phyloP scores from a whole-genome alignment of 2,888 invertebrate species.

The Amiota mariae region DNA sequence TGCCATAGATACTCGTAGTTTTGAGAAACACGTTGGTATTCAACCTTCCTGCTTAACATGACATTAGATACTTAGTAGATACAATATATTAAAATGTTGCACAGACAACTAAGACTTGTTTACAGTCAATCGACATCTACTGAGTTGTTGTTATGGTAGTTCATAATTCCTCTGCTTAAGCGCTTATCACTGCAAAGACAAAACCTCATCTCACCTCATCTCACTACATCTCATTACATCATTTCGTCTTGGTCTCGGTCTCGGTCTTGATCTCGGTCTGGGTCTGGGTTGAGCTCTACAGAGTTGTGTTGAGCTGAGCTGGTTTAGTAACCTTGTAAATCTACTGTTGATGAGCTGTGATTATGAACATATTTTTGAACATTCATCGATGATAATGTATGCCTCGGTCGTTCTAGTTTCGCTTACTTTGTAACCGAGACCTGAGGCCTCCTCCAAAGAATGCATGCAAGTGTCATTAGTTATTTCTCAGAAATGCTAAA shows the following conservation, averaged over 20 bases:
- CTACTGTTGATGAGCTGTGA: slow-evolving; percentile 64
- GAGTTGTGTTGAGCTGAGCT: neutral
- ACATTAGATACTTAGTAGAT: too few species aligned
- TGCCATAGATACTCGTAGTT: slow-evolving; percentile 15
- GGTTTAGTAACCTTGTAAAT: slow-evolving; percentile 54
- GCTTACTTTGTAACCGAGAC: neutral
- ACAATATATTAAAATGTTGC: neutral
- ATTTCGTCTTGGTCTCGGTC: neutral
- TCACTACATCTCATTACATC: neutral
- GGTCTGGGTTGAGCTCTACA: neutral
- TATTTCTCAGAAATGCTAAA: slow-evolving; percentile 59
- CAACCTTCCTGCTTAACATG: neutral
- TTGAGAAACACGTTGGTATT: neutral
- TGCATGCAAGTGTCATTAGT: slow-evolving; percentile 59
- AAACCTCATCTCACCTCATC: neutral
- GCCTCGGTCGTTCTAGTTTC: slow-evolving; percentile 1
- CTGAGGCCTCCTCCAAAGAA: neutral
- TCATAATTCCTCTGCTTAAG: neutral
- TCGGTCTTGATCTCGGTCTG: too few species aligned
- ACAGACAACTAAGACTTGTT: slow-evolving; percentile 7
- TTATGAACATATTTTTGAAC: slow-evolving; percentile 61
- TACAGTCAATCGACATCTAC: slow-evolving; percentile 4
- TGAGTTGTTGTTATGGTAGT: neutral
- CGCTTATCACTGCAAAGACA: slow-evolving; percentile 10
- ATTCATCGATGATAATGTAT: slow-evolving; percentile 18